Evolutionary conservation across 2,113 vertebrate genomes (phyloP), one percentile per base, ranked within the genome.

Genomic region (Brachyistius frenatus): DNA sequence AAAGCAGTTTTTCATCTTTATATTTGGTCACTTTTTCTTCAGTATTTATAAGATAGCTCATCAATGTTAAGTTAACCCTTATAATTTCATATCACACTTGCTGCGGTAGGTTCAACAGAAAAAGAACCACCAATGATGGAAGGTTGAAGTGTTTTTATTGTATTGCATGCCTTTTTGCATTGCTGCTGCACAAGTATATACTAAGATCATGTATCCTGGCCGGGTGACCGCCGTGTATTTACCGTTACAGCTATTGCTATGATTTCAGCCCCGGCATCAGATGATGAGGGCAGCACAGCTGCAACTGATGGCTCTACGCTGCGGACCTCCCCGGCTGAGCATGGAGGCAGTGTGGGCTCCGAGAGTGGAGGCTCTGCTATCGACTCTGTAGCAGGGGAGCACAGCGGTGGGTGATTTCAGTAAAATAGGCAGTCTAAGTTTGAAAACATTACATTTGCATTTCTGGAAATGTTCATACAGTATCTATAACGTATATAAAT

Each of bases 211-310:
- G 66, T 81, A 86, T 87, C 81, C 77, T 85, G 76, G 84, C 87
- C 86, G 73, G 78, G 88, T 92, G 91, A 94, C 88, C 78, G 82
- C 73, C 72, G 90, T 96, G 87, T 96, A 97, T 96, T 96, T 96
- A 95, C 95, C 97, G 96, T 98, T 97, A 97, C 96, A 97, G 97
- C 97, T 96, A 90, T 97, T 92, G 93, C 97, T 96, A 96, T 97
- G 95, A 96, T 97, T 96, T 95, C 95, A 99, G 98, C 98, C 96
- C 98, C 98, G 94, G 98, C 98, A 53, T 99, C 98, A 11, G 98
- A 99, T 11, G 98, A 99, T 13, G 98, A 99, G 87, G 98, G 98
- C 94, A 99, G 98, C 94, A 99, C 98, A 1, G 97, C 98, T 5
- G 98, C 98, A 2, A 99, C 98, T 0, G 98, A 99, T 8, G 98